These are phyloP conservation scores for Trochalopteron elliotii DNA, from an alignment of 2,113 vertebrate genomes.

Conservation along the genomic window DNA sequence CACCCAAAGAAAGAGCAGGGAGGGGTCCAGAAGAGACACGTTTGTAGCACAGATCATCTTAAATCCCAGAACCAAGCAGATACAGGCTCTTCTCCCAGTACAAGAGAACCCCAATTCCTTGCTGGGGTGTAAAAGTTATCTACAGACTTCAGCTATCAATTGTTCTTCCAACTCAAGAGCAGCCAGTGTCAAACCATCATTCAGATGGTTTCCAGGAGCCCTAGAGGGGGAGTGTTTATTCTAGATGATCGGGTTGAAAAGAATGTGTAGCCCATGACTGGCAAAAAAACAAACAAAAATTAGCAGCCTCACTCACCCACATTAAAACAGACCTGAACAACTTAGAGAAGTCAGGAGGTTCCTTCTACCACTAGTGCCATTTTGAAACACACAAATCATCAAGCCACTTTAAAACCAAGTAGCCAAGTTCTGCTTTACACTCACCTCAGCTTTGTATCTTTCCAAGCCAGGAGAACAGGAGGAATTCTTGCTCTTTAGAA, in stretches of 20 bases:
- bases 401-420: constrained; percentile 34
- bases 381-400: constrained; percentile 13
- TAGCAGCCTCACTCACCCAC: constrained; percentile 20
- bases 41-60: not conserved
- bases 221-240: constrained; percentile 17
- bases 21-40: not conserved
- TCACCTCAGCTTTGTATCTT: constrained; percentile 39
- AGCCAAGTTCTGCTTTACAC: constrained; percentile 25
- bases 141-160: not conserved
- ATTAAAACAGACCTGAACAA: constrained; percentile 31
- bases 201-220: not conserved
- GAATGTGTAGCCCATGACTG: not conserved
- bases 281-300: not conserved
- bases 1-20: not conserved
- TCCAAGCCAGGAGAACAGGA: constrained; percentile 55
- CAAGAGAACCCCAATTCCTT: not conserved
- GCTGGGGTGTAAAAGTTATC: not conserved
- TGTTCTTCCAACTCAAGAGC: constrained; percentile 11
- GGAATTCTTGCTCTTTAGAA: constrained; percentile 41
- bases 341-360: constrained; percentile 24
- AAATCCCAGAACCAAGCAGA: not conserved
- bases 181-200: not conserved
- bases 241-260: constrained; percentile 11
- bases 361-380: constrained; percentile 6
- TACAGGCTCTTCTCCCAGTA: not conserved